Evolutionary conservation across 2,797 vertebrate genomes (phyloP).

Genomic region (Notoglanidium macrostoma): DNA sequence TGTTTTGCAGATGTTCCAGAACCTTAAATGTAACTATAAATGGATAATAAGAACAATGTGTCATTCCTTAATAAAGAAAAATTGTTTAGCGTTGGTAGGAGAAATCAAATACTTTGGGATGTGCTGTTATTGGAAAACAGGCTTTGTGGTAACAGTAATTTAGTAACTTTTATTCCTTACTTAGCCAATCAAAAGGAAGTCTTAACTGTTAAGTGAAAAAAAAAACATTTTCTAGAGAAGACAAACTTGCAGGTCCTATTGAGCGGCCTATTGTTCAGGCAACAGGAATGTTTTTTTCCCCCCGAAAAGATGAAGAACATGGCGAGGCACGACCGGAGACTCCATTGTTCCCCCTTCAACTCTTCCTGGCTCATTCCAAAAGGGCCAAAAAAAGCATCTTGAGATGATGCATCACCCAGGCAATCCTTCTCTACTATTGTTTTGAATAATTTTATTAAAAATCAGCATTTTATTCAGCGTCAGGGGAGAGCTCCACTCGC

Average conservation of each 20-base stretch:
- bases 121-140: neutral
- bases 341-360: conserved; percentile 35
- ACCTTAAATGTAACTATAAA: neutral
- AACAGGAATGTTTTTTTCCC: conserved; percentile 25
- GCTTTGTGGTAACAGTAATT: neutral
- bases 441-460: conserved; percentile 47
- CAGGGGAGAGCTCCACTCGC: neutral
- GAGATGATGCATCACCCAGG: conserved; percentile 41
- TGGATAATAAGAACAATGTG: neutral
- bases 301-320: conserved; percentile 18
- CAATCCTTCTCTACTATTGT: conserved; percentile 30
- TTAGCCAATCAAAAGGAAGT: neutral
- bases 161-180: neutral
- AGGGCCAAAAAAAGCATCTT: neutral
- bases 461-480: conserved; percentile 36
- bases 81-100: too few species aligned
- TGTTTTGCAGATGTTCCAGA: neutral
- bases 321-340: conserved; percentile 12
- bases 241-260: conserved; percentile 1
- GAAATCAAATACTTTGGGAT: neutral
- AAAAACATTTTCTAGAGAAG: neutral
- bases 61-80: neutral
- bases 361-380: conserved; percentile 24
- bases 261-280: conserved; percentile 30
- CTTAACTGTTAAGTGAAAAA: neutral